Conservation (phyloP, 2,113 vertebrate species). For the Cryptoleucopteryx plumbea region DNA sequence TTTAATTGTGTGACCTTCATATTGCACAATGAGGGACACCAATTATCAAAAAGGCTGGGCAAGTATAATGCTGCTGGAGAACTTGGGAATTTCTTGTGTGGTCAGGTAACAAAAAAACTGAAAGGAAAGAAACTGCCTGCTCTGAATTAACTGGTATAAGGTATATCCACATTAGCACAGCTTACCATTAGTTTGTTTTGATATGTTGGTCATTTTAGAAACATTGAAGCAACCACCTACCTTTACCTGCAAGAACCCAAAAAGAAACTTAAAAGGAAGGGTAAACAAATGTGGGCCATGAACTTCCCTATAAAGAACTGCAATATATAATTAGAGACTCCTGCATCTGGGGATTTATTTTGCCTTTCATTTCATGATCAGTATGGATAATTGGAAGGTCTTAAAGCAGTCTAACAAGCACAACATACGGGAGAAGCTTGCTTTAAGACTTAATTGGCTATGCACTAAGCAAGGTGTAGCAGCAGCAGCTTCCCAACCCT, state of each 20-base stretch:
- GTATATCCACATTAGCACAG: neutral
- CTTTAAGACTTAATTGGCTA: neutral
- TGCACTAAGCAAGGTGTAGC: neutral
- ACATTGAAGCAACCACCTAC: neutral
- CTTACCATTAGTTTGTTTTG: neutral
- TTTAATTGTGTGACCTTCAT: neutral
- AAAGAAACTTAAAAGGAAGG: neutral
- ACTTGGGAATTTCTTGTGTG: neutral
- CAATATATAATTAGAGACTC: neutral
- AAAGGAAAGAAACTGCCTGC: neutral
- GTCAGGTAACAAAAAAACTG: neutral
- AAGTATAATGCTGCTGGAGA: neutral
- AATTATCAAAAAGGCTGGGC: neutral
- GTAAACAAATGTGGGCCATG: neutral
- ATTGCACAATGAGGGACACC: neutral
- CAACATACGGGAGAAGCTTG: neutral
- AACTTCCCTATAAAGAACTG: neutral
- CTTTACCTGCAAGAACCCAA: neutral
- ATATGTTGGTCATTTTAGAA: neutral
- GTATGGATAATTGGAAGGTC: neutral
- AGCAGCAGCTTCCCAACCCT: neutral
- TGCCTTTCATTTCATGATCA: neutral
- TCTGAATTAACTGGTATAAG: neutral
- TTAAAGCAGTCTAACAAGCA: neutral
- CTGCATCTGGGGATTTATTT: neutral